phyloP scores from a whole-genome alignment of 2,888 invertebrate species.

The Operophtera brumata region DNA sequence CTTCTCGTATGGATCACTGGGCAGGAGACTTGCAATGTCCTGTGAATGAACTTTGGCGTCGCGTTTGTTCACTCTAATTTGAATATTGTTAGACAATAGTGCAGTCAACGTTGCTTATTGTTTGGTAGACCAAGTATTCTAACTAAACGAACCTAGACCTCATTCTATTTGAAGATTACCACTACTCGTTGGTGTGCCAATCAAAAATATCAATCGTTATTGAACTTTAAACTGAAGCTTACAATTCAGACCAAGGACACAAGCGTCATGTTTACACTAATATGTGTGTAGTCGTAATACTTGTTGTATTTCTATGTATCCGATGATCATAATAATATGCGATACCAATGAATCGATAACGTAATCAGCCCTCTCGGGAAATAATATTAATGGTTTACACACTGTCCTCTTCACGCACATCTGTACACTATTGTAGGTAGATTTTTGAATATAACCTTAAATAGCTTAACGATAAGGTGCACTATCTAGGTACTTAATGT shows the following conservation, averaged over 20 bases:
- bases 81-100: not conserved
- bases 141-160: not conserved
- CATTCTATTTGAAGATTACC: not conserved
- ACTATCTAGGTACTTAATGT: constrained; percentile 13
- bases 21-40: constrained; percentile 48
- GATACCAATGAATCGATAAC: constrained; percentile 42
- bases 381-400: constrained; percentile 42
- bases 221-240: constrained; percentile 16
- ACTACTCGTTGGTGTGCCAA: constrained; percentile 6
- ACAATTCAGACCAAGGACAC: constrained; percentile 23
- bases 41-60: constrained; percentile 45
- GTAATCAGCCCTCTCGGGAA: constrained; percentile 49
- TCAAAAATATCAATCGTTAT: constrained; percentile 7
- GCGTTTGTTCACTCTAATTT: constrained; percentile 36
- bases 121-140: not conserved
- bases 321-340: constrained; percentile 15
- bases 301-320: constrained; percentile 15
- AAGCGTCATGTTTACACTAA: constrained; percentile 15
- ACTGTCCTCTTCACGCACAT: constrained; percentile 68
- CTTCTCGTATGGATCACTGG: constrained; percentile 54
- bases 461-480: constrained; percentile 18
- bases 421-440: constrained; percentile 25
- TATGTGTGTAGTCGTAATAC: constrained; percentile 20
- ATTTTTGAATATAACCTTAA: constrained; percentile 24
- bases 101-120: not conserved